These are phyloP conservation scores for Acanthacorydalis orientalis DNA, from an alignment of 2,888 invertebrate species.

Conservation along the genomic window DNA sequence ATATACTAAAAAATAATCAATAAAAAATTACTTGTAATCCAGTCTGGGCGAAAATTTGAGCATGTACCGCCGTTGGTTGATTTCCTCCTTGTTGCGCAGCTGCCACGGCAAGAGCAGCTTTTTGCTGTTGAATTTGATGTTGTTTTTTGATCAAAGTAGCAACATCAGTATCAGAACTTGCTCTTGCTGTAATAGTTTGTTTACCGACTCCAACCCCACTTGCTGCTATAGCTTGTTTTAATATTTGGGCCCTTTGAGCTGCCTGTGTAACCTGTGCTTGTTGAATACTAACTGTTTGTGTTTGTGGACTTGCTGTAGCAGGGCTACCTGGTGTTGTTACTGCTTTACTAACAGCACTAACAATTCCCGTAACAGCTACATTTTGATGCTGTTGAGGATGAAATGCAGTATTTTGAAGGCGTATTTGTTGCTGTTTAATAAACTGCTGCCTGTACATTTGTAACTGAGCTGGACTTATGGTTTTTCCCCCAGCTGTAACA, in stretches of 20 bases:
- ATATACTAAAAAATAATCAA: background rate
- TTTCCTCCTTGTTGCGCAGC: constrained; percentile 21
- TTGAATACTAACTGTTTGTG: constrained; percentile 4
- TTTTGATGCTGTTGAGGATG: constrained; percentile 18
- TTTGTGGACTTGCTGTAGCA: background rate
- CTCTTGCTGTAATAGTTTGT: constrained; percentile 20
- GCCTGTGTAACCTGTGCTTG: constrained; percentile 3
- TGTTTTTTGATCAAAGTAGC: constrained; percentile 32
- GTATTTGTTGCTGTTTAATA: constrained; percentile 21
- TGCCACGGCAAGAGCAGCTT: constrained; percentile 16
- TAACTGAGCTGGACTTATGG: constrained; percentile 34
- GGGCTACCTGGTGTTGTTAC: background rate
- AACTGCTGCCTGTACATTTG: constrained; percentile 46
- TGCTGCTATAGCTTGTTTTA: constrained; percentile 24
- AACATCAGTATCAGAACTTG: constrained; percentile 34
- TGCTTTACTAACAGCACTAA: constrained; percentile 10
- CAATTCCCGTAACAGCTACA: background rate
- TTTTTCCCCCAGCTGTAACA: constrained; percentile 31
- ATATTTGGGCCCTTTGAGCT: constrained; percentile 15
- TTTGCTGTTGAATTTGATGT: constrained; percentile 19
- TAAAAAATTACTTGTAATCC: constrained; percentile 7
- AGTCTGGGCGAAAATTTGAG: constrained; percentile 23
- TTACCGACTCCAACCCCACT: constrained; percentile 18
- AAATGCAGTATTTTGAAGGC: constrained; percentile 17
- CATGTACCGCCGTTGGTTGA: constrained; percentile 18